Evolutionary conservation across 2,113 vertebrate genomes (phyloP).

Genomic region (Tupaia tana): DNA sequence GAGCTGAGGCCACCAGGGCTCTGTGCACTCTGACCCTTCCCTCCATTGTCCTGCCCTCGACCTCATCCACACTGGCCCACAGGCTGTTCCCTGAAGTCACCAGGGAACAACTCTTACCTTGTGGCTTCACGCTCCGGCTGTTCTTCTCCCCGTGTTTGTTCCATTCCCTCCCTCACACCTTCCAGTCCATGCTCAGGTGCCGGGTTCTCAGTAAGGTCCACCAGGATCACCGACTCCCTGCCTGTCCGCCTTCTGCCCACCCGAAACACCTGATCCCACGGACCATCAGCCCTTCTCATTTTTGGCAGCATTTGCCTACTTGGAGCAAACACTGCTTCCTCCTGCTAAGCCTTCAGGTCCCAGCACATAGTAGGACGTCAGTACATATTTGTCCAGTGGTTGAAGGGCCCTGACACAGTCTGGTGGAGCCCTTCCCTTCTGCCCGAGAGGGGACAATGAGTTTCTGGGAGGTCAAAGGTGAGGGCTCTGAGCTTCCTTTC

Average conservation of each 20-base stretch:
- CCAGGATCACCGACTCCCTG: neutral
- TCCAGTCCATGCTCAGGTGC: neutral
- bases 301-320: neutral
- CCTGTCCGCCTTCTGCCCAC: neutral
- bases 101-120: neutral
- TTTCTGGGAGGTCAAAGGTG: neutral
- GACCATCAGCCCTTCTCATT: neutral
- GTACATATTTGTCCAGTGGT: neutral
- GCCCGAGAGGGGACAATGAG: neutral
- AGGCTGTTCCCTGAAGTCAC: neutral
- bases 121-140: neutral
- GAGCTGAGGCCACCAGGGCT: neutral
- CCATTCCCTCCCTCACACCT: neutral
- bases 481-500: neutral
- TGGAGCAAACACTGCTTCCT: neutral
- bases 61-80: neutral
- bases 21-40: neutral
- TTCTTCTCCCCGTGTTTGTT: neutral
- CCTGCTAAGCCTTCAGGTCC: neutral
- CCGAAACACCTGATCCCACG: accelerated
- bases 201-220: neutral
- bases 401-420: neutral
- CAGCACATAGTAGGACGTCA: neutral
- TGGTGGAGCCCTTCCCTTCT: neutral
- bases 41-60: accelerated